Conservation (phyloP, 2,113 vertebrate genomes). For the Pampusana beccarii region DNA sequence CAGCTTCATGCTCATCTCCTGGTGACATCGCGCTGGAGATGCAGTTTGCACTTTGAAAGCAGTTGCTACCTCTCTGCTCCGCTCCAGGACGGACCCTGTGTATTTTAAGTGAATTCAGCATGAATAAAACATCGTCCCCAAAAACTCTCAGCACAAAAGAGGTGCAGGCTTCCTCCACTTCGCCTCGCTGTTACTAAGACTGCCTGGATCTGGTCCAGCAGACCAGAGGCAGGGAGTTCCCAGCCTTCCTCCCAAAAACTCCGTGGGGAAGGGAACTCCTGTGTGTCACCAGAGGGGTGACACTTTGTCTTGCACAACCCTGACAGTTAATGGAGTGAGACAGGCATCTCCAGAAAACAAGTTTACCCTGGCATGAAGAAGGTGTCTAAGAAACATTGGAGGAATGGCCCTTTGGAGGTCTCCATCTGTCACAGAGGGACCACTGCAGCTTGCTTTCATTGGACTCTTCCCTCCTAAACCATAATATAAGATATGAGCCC, state of each 20-base stretch:
- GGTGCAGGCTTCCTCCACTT: neutral
- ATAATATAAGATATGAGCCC: neutral
- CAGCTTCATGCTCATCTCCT: neutral
- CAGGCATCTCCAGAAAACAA: neutral
- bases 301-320: neutral
- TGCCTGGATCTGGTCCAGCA: neutral
- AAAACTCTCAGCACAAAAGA: neutral
- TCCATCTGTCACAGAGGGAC: neutral
- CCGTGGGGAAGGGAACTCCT: neutral
- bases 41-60: neutral
- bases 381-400: neutral
- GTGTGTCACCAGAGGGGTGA: neutral
- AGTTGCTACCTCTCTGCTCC: neutral
- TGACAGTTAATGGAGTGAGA: neutral
- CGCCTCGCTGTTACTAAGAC: rapidly evolving
- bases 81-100: neutral
- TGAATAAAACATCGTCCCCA: neutral
- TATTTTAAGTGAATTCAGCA: neutral
- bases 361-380: neutral
- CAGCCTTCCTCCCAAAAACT: neutral
- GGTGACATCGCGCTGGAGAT: neutral
- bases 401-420: neutral
- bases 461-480: neutral
- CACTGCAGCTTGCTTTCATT: neutral
- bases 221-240: neutral